Percentiles rank a stretch among this genome's conserved stretches.
These are phyloP conservation scores for Gerris buenoi DNA, from an alignment of 1,140 invertebrate genomes.

Conservation along the genomic window DNA sequence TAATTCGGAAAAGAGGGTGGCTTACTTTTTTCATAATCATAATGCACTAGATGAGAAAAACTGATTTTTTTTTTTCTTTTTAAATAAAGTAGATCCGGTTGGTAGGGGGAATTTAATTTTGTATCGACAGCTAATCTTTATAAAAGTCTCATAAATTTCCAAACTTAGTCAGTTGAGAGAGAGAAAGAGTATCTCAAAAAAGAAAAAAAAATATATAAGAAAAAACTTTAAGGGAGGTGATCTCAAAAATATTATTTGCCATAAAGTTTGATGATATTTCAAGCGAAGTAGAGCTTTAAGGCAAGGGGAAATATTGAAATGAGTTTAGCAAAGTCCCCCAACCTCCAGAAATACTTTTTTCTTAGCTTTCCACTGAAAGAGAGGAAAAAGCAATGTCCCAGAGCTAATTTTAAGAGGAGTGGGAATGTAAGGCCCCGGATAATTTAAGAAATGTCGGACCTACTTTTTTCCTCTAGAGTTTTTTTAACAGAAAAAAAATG, in stretches of 20 bases:
- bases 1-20: no score
- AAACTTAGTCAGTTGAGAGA: background rate
- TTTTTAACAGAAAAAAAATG: background rate
- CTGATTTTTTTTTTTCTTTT: no score
- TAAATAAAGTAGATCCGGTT: no score
- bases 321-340: background rate
- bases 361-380: background rate
- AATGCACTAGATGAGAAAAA: no score
- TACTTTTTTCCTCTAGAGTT: background rate
- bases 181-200: no score
- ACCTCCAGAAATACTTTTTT: background rate
- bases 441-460: background rate
- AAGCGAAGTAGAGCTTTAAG: background rate
- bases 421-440: background rate
- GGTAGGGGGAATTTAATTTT: background rate
- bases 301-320: background rate
- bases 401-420: background rate
- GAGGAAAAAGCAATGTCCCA: background rate
- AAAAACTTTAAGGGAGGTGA: no score
- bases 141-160: background rate
- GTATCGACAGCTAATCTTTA: background rate
- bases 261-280: background rate
- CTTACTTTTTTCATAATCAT: no score
- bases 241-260: background rate
- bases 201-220: no score